Conservation (phyloP, 2,113 vertebrate species). For the Phaetusa simplex region DNA sequence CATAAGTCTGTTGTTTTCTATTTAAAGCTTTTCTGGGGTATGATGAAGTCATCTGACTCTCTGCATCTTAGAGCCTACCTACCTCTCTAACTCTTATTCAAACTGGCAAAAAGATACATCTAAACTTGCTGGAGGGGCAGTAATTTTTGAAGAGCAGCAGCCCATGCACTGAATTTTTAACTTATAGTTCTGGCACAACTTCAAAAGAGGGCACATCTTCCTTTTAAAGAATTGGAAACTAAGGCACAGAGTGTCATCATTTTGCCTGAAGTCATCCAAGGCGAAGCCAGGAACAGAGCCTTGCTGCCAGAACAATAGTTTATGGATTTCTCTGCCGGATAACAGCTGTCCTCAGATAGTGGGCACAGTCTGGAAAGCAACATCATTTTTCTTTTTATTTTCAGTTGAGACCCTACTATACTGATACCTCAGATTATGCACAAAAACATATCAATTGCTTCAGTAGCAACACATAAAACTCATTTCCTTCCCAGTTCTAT, state of each 20-base stretch:
- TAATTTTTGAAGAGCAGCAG: background rate
- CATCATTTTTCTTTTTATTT: background rate
- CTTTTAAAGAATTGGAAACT: background rate
- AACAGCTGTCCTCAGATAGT: background rate
- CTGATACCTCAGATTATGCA: background rate
- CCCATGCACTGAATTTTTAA: constrained; percentile 34
- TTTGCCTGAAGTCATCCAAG: background rate
- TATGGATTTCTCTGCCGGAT: background rate
- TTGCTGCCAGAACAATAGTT: background rate
- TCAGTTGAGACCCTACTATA: background rate
- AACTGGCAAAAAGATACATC: background rate
- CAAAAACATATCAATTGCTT: background rate
- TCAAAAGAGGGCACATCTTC: background rate
- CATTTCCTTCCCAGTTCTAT: background rate
- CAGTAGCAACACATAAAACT: background rate
- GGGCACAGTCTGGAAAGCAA: background rate
- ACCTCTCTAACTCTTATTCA: background rate
- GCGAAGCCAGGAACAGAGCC: background rate
- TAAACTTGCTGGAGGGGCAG: background rate
- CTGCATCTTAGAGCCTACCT: background rate
- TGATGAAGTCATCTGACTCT: background rate
- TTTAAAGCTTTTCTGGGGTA: background rate
- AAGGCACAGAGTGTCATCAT: background rate
- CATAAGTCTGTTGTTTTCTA: background rate
- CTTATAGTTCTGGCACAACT: background rate